Evolutionary conservation across 2,797 vertebrate species (phyloP).

Genomic region (Columba guinea): DNA sequence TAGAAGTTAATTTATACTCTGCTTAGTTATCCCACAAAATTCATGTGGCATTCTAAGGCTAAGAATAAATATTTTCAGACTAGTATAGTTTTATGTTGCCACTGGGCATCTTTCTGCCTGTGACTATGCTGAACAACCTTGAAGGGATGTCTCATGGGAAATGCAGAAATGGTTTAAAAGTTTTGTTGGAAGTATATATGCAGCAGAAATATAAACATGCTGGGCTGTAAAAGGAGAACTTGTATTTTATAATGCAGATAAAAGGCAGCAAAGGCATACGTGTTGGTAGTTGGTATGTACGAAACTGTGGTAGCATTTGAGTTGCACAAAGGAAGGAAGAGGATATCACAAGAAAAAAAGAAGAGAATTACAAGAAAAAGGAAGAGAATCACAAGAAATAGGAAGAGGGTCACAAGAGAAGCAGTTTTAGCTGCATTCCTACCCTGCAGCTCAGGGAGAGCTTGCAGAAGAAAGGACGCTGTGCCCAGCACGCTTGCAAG

Average conservation of each 20-base stretch:
- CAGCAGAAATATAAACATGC: neutral
- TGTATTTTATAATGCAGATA: neutral
- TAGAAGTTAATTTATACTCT: neutral
- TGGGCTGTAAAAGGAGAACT: neutral
- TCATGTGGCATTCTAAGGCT: neutral
- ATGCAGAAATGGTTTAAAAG: neutral
- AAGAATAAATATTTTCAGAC: neutral
- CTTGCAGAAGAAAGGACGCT: neutral
- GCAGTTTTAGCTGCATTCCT: neutral
- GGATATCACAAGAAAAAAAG: neutral
- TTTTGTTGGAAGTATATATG: neutral
- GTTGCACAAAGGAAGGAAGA: neutral
- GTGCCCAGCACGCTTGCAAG: rapidly evolving
- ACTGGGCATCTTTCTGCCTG: neutral
- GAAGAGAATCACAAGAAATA: neutral
- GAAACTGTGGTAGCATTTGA: rapidly evolving
- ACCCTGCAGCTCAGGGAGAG: neutral
- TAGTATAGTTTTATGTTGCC: neutral
- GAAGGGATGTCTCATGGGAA: neutral
- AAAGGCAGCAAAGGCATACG: neutral
- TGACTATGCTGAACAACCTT: neutral
- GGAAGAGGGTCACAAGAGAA: neutral
- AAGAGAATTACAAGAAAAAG: neutral
- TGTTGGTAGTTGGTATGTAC: rapidly evolving
- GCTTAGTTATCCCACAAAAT: neutral